Conservation (phyloP, 1,140 invertebrate genomes). For the Drosophila teissieri region DNA sequence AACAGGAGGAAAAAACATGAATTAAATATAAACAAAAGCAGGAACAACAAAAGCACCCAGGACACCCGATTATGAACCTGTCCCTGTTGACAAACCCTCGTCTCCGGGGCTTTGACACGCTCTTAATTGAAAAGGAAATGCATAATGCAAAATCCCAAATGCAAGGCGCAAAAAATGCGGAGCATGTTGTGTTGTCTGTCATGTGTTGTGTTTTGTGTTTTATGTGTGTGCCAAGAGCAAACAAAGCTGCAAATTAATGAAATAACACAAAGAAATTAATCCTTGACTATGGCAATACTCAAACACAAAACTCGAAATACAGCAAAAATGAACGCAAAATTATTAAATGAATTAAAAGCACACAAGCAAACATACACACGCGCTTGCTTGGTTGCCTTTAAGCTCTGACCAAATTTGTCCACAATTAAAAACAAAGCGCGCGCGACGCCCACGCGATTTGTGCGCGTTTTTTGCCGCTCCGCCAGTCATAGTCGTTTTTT, state of each 20-base stretch:
- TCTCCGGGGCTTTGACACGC: constrained; percentile 52
- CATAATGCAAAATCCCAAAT: constrained; percentile 8
- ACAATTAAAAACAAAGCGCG: constrained; percentile 75
- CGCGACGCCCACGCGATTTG: constrained; percentile 55
- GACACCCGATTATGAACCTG: constrained; percentile 42
- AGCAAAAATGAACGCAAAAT: constrained; percentile 36
- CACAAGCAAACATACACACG: background rate
- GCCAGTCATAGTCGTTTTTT: constrained; percentile 12
- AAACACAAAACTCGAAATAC: constrained; percentile 1
- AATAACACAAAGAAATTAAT: constrained; percentile 28
- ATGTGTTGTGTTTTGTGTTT: background rate
- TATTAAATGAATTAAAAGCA: constrained; percentile 57
- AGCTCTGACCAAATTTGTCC: constrained; percentile 75
- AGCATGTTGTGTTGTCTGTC: constrained; percentile 3
- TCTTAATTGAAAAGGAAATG: constrained; percentile 56
- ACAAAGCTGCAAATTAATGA: constrained; percentile 31
- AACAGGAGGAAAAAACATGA: background rate
- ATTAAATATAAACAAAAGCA: constrained; percentile 25
- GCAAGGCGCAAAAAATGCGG: constrained; percentile 9
- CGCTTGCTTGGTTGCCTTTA: constrained; percentile 32
- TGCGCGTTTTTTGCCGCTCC: constrained; percentile 39
- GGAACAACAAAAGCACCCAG: constrained; percentile 18
- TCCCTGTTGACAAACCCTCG: constrained; percentile 36
- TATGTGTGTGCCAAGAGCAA: constrained; percentile 9
- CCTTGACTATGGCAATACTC: constrained; percentile 35